Evolutionary conservation across 2,113 vertebrate species (phyloP), one percentile per base, ranked within the genome.

Genomic region (Prunella himalayana): DNA sequence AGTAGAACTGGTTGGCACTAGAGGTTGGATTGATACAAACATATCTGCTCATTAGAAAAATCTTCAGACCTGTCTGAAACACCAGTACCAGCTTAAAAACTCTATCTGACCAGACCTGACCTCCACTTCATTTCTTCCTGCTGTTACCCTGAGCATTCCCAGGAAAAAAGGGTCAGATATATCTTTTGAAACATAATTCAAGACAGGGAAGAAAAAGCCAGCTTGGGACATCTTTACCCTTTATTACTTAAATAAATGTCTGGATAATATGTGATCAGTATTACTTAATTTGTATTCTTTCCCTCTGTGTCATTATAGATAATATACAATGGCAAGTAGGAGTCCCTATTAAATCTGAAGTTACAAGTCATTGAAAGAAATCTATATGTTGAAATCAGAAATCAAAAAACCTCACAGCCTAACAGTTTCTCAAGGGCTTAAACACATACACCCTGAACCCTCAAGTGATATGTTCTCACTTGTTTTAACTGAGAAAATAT

Each of bases 401-500:
- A 68, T 53, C 39, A 92, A 88, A 91, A 93, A 86, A n/a, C 2
- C 15, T 47, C 69, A 56, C 9, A 84, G 72, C 18, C 82, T 47
- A 85, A 50, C 11, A 81, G 50, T 53, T 59, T 94, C 86, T 84
- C 83, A 78, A 41, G 68, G 85, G 70, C 19, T 92, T 94, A 88
- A 95, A 86, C 3, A 6, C 2, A 4, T 72, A 70, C 0, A 0
- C 37, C 14, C 33, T 57, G 50, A 96, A 94, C 88, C 11, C 47
- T 82, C 82, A 88, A 94, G 45, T 41, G 84, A 72, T 88, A 49
- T 86, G 84, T 82, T 91, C 76, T 92, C 60, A 78, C 84, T 94
- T 82, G 80, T 82, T 94, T 64, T 83, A 94, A 83, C 33, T 39
- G 79, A 92, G 61, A 88, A 92, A 96, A 91, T 51, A 80, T 21